Evolutionary conservation across 2,113 vertebrate species (phyloP).

Genomic region (Alethe castanea): DNA sequence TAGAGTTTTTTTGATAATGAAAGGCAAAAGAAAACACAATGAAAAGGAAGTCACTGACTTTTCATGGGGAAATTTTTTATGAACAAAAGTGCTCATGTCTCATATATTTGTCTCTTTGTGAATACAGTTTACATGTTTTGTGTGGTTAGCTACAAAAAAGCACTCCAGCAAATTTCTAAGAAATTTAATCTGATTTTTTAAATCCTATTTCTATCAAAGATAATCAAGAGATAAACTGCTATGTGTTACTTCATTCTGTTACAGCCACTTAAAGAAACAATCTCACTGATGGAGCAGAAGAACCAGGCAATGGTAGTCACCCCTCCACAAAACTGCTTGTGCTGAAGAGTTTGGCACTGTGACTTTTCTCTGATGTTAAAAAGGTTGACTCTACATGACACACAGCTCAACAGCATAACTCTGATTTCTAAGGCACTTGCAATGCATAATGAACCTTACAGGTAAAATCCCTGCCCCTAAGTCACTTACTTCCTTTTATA

Average conservation of each 20-base stretch:
- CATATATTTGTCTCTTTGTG: not conserved
- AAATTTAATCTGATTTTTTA: conserved; percentile 26
- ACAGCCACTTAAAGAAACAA: conserved; percentile 22
- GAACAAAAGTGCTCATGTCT: not conserved
- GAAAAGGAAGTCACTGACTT: not conserved
- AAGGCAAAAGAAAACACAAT: not conserved
- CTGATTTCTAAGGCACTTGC: not conserved
- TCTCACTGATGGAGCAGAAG: not conserved
- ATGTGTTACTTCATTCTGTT: not conserved
- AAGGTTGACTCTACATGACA: not conserved
- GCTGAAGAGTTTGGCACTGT: not conserved
- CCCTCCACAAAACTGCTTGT: not conserved
- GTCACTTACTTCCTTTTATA: not conserved
- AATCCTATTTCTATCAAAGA: conserved; percentile 15
- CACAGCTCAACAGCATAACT: not conserved
- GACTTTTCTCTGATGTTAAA: not conserved
- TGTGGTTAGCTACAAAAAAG: conserved; percentile 39
- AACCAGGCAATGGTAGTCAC: not conserved
- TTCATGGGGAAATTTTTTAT: not conserved
- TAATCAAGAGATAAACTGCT: not conserved
- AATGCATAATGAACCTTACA: not conserved
- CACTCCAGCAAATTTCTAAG: conserved; percentile 14
- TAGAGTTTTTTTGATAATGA: not conserved
- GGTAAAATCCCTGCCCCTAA: not conserved
- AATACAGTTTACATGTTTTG: conserved; percentile 5